Percentiles rank a stretch among this genome's conserved stretches.
Conservation (phyloP, 2,797 vertebrate genomes). For the Anguilla megastoma region DNA sequence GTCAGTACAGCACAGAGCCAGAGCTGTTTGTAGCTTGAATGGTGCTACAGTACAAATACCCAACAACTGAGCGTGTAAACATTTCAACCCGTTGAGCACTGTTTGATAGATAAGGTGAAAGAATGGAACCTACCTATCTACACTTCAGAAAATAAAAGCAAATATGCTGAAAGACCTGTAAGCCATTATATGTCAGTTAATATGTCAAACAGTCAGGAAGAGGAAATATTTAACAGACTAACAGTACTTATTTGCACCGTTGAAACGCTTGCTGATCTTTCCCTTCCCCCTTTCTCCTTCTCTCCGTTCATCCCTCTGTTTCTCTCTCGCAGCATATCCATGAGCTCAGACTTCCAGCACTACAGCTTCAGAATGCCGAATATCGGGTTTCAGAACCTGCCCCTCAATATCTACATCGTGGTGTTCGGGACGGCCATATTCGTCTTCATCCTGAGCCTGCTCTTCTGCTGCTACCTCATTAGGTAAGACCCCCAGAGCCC, state of each 20-base stretch:
- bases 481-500: slow-evolving; percentile 74
- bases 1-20: not conserved
- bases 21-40: not conserved
- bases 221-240: slow-evolving; percentile 19
- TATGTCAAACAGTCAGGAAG: not conserved
- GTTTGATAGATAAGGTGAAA: not conserved
- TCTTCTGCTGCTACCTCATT: slow-evolving; percentile 99
- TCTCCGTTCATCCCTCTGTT: slow-evolving; percentile 25
- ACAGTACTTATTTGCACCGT: not conserved
- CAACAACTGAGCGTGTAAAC: not conserved
- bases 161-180: not conserved
- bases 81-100: not conserved
- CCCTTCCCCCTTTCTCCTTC: slow-evolving; percentile 6
- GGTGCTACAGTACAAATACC: not conserved
- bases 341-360: slow-evolving; percentile 95
- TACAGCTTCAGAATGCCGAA: slow-evolving; percentile 99
- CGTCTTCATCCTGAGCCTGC: slow-evolving; percentile 98
- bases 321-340: slow-evolving; percentile 77
- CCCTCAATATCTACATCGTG: slow-evolving; percentile 99
- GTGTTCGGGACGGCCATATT: slow-evolving; percentile 98
- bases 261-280: not conserved
- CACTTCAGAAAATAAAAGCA: not conserved
- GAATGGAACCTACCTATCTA: not conserved
- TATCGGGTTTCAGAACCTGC: slow-evolving; percentile 99
- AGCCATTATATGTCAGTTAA: not conserved